Conservation (phyloP, 2,888 invertebrate species). For the Chaetoderma sp. region DNA sequence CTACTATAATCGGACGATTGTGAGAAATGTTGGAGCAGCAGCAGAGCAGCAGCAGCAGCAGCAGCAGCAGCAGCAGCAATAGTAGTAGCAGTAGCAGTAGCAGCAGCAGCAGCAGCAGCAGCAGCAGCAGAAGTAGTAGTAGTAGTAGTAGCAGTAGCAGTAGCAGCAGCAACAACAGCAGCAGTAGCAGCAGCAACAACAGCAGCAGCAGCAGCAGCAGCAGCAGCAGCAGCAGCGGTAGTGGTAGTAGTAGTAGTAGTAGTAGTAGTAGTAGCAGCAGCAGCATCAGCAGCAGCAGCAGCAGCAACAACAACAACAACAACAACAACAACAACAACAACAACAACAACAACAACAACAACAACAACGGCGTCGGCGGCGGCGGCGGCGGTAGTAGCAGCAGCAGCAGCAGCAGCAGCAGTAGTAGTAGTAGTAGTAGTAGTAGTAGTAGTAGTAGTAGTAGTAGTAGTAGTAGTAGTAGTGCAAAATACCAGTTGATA, state of each 20-base stretch:
- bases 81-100: background rate
- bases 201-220: background rate
- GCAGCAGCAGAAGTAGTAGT: no score
- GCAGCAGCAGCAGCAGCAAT: background rate
- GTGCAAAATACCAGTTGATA: background rate
- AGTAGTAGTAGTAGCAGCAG: background rate
- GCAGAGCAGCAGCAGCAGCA: no score
- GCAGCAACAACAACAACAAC: no score
- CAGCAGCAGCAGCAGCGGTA: background rate
- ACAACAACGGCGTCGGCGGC: background rate
- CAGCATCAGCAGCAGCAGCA: no score
- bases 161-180: background rate
- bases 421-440: slow-evolving; percentile 8
- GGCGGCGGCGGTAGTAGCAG: background rate
- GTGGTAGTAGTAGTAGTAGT: background rate
- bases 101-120: background rate
- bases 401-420: slow-evolving; percentile 4
- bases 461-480: slow-evolving; percentile 9
- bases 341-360: no score
- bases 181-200: background rate
- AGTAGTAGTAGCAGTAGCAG: background rate
- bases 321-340: no score
- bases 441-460: slow-evolving; percentile 14
- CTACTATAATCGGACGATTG: no score
- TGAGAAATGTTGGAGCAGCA: no score